Evolutionary conservation across 2,888 invertebrate species (phyloP).

Genomic region (Eupithecia exiguata): DNA sequence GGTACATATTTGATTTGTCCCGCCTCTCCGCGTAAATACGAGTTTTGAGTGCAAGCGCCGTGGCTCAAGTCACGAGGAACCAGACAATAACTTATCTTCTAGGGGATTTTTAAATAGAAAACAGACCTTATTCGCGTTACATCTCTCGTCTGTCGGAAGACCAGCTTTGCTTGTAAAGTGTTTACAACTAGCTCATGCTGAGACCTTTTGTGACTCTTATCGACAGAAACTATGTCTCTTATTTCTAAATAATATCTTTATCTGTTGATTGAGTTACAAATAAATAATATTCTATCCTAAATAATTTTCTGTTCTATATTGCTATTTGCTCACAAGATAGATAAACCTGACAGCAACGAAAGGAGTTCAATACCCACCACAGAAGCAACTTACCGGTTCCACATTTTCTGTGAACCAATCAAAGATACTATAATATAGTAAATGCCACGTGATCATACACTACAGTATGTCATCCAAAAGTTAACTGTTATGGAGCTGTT

Average conservation of each 20-base stretch:
- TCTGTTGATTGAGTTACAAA: too few relatives aligned
- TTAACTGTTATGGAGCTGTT: background rate
- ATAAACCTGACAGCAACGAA: background rate
- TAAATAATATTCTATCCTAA: too few relatives aligned
- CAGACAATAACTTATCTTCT: background rate
- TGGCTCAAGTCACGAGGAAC: conserved; percentile 13
- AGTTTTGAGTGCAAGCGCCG: conserved; percentile 25
- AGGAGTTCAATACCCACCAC: background rate
- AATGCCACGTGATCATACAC: background rate
- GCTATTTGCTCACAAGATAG: background rate
- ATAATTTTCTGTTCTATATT: too few relatives aligned
- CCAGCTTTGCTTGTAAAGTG: too few relatives aligned
- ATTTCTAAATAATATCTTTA: too few relatives aligned
- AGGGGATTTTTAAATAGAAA: background rate
- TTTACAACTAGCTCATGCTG: too few relatives aligned
- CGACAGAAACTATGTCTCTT: too few relatives aligned
- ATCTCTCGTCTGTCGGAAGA: too few relatives aligned
- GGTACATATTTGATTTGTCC: conserved; percentile 61
- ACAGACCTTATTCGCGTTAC: background rate
- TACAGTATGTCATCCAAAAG: background rate
- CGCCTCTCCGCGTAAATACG: conserved; percentile 39
- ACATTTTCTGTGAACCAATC: background rate
- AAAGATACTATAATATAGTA: background rate
- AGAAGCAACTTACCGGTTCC: background rate
- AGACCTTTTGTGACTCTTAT: too few relatives aligned